These are phyloP conservation scores for Drosophila greeni DNA, from an alignment of 2,888 invertebrate genomes.

Conservation along the genomic window DNA sequence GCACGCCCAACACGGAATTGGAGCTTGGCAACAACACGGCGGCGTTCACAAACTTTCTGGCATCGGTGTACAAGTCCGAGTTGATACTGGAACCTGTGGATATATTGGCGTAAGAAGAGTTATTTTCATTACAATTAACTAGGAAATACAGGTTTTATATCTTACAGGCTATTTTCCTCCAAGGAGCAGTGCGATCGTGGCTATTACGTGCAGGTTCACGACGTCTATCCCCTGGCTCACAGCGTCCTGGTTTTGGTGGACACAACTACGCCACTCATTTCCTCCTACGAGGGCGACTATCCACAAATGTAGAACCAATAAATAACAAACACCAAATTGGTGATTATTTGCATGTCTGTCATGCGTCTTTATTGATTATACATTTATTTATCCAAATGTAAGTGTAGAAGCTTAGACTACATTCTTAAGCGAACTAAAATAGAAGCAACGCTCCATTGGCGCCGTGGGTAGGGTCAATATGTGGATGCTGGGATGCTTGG, in stretches of 20 bases:
- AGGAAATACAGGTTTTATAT: neutral
- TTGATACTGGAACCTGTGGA: slow-evolving; percentile 80
- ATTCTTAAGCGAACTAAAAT: slow-evolving; percentile 51
- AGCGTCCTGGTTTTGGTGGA: slow-evolving; percentile 82
- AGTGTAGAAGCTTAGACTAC: slow-evolving; percentile 53
- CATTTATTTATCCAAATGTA: slow-evolving; percentile 52
- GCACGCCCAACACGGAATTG: slow-evolving; percentile 61
- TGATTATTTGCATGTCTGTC: slow-evolving; percentile 2
- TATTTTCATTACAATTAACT: neutral
- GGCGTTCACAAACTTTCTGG: slow-evolving; percentile 78
- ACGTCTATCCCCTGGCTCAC: slow-evolving; percentile 81
- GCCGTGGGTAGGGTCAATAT: slow-evolving; percentile 26
- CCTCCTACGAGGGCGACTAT: slow-evolving; percentile 67
- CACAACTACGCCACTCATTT: slow-evolving; percentile 81
- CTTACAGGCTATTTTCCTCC: slow-evolving; percentile 80
- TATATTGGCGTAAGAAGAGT: slow-evolving; percentile 78
- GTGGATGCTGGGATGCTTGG: slow-evolving; percentile 14
- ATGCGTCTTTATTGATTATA: slow-evolving; percentile 38
- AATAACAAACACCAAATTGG: neutral
- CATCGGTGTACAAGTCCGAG: slow-evolving; percentile 79
- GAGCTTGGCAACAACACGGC: slow-evolving; percentile 78
- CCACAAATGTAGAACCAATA: slow-evolving; percentile 6
- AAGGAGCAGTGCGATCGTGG: slow-evolving; percentile 80
- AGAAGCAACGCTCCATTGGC: slow-evolving; percentile 20
- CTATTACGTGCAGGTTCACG: slow-evolving; percentile 81